Base-by-base conservation (phyloP, 2,113 vertebrate genomes). In the Andinoacara biseriatus region DNA sequence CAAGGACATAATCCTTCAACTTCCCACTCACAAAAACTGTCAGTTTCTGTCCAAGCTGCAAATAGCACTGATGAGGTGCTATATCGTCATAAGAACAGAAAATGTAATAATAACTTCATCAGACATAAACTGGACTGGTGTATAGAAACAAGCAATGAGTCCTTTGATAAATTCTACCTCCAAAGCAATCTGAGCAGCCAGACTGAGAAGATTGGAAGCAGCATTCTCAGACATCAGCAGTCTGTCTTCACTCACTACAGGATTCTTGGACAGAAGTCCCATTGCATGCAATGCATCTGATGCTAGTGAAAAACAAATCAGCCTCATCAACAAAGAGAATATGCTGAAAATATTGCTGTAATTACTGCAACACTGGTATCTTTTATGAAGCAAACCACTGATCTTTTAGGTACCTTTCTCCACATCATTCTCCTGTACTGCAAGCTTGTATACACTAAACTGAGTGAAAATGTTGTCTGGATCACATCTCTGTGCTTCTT, bases 151-250 rank as follows among this genome's bases (percentile, higher is more conserved):
- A 81, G 14, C 74, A 22, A 63, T 10, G 17, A 46, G 31, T 40
- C 22, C 5, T 31, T n/a, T 54, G 33, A 62, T 67, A 20, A 43
- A 52, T 82, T 90, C 78, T 94, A 99, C 98, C 96, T 98, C 96
- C 84, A 99, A 91, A 90, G 98, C 97, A 85, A 98, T 96, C 59
- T 97, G 96, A 86, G 97, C 96, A 78, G 96, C 97, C 89, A 97
- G 94, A 90, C 89, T 95, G 74, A 99, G 92, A 65, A 98, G 94
- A 83, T 79, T 92, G 56, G 91, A 93, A 61, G 93, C 89, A 85
- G 95, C 93, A 26, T 76, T 91, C 85, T 93, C 93, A 62, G 94
- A 92, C 29, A 87, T 62, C 91, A 93, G 46, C 56, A 95, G 60
- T 1, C 65, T 89, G 82, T 95, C 93, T 82, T 95, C 91, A 18